Base-by-base conservation (phyloP, 1,140 invertebrate species). In the Anoplolepis gracilipes region DNA sequence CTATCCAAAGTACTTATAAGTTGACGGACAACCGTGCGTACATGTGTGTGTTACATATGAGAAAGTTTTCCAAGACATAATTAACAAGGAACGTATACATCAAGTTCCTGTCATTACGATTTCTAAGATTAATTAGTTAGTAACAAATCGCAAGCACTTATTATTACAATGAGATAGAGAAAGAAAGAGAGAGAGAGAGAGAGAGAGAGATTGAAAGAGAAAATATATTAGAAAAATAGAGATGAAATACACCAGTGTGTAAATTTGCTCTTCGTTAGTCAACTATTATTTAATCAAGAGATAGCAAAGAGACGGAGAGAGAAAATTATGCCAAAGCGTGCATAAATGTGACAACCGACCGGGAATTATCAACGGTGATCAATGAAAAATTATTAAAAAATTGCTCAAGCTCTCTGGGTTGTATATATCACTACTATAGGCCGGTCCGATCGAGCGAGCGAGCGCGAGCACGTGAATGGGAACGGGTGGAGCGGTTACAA, bases 391-490 rank as follows among this genome's bases (percentile, higher is more conserved):
- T 65, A 11, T 61, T 64, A 49, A 49, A 49, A n/a, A 16, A 49
- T 49, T 49, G 3, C 0, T 16, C 13, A 49, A 49, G n/a, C n/a
- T 5, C 46, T 49, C 0, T 19, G 5, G 4, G 46, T 16, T 49
- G 16, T 49, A 46, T 19, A 49, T 49, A 49, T 3, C 13, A 49
- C 46, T 49, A 49, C 46, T 5, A 19, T 36, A 65, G 36, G 65
- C 36, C 53, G 49, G 55, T 42, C 69, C 87, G 87, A 70, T 87
- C 75, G 76, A 72, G 39, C 36, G 77, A 55, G 33, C 33, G 6
- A 36, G 36, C 36, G 25, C 77, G 33, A 72, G 70, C 84, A 85
- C 90, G 87, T 91, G 90, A 91, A 91, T 91, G 90, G 46, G 85
- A 88, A 82, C 86, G 67, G 75, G 87, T 77, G 78, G 73, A 86